phyloP scores from a whole-genome alignment of 2,113 vertebrate genomes.

The Orientallactaga bullata region DNA sequence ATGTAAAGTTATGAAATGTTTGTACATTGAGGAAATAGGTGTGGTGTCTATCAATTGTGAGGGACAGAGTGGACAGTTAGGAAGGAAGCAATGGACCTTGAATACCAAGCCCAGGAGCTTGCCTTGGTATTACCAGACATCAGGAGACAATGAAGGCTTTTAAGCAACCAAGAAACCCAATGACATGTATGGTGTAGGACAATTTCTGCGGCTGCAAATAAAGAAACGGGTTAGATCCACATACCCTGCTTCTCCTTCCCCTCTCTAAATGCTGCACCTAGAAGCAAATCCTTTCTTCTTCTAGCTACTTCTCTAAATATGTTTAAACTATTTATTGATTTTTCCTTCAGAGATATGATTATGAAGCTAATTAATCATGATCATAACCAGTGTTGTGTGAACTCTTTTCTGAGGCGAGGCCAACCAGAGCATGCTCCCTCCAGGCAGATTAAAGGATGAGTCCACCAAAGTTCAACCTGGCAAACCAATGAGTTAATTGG shows the following conservation, averaged over 20 bases:
- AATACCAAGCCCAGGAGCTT: neutral
- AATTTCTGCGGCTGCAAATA: neutral
- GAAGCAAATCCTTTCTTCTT: neutral
- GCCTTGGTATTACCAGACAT: too few relatives aligned
- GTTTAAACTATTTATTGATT: neutral
- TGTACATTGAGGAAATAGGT: neutral
- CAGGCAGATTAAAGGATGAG: too few relatives aligned
- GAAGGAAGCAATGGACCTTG: neutral
- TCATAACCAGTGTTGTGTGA: neutral
- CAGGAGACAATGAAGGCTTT: neutral
- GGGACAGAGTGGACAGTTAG: neutral
- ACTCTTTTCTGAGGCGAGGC: too few relatives aligned
- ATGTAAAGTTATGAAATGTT: slow-evolving; percentile 22
- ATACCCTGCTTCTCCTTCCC: neutral
- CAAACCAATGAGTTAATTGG: too few relatives aligned
- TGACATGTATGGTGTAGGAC: neutral
- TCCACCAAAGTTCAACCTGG: too few relatives aligned
- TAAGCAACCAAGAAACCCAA: neutral
- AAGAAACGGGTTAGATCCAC: neutral
- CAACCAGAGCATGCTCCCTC: too few relatives aligned
- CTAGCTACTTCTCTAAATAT: neutral
- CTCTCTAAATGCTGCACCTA: neutral
- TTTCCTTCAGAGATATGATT: neutral
- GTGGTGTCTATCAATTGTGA: neutral
- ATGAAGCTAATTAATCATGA: neutral